phyloP scores from a whole-genome alignment of 92 coral and sea anemone species.

The Zoanthus solanderi region DNA sequence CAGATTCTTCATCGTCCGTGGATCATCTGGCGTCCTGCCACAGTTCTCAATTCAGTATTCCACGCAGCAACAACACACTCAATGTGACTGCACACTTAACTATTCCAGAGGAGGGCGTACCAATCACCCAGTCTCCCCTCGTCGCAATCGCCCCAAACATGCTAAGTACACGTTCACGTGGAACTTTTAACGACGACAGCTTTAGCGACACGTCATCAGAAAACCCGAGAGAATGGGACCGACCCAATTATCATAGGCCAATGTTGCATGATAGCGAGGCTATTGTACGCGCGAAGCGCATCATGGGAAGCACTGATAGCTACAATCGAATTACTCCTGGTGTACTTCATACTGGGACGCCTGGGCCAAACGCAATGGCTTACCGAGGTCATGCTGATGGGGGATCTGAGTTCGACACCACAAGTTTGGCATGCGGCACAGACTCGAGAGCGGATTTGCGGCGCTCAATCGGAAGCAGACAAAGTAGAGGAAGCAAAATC shows the following conservation, averaged over 20 bases:
- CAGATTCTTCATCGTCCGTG: slow-evolving; percentile 92
- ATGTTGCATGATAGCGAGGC: slow-evolving; percentile 74
- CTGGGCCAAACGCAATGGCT: slow-evolving; percentile 73
- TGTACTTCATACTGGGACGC: slow-evolving; percentile 78
- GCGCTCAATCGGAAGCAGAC: slow-evolving; percentile 69
- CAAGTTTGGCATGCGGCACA: slow-evolving; percentile 71
- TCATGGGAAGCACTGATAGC: slow-evolving; percentile 56
- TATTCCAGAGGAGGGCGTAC: slow-evolving; percentile 82
- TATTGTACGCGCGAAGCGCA: slow-evolving; percentile 71
- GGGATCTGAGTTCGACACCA: slow-evolving; percentile 86
- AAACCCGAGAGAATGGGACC: slow-evolving; percentile 69
- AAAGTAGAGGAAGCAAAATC: slow-evolving; percentile 74
- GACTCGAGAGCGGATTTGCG: slow-evolving; percentile 75
- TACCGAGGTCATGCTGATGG: slow-evolving; percentile 92
- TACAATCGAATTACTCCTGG: slow-evolving; percentile 53
- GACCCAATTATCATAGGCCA: slow-evolving; percentile 84
- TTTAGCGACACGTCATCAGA: slow-evolving; percentile 90
- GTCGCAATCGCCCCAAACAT: slow-evolving; percentile 65
- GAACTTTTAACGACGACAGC: slow-evolving; percentile 71
- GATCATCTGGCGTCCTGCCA: slow-evolving; percentile 86
- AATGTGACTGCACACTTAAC: slow-evolving; percentile 77
- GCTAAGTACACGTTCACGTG: slow-evolving; percentile 61
- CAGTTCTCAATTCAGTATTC: slow-evolving; percentile 93
- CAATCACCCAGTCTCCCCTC: slow-evolving; percentile 85
- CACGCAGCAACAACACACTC: slow-evolving; percentile 76